A percentile compares a stretch with the other conserved stretches of the same genome.
Conservation (phyloP, 2,888 invertebrate species). For the Folsomia candida region DNA sequence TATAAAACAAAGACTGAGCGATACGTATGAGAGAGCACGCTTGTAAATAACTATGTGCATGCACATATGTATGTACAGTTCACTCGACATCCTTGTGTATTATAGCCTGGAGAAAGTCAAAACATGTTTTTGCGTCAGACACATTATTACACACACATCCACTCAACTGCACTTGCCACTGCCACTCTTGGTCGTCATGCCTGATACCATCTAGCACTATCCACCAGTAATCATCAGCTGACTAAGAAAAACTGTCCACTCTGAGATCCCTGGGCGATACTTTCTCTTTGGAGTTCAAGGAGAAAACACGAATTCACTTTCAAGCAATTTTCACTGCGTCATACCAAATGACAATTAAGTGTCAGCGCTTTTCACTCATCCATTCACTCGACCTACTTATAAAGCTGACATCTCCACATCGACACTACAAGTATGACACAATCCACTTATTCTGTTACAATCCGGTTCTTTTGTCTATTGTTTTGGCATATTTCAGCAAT, state of each 20-base stretch:
- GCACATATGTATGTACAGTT: background rate
- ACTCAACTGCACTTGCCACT: background rate
- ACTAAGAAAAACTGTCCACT: background rate
- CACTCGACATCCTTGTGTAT: too few relatives aligned
- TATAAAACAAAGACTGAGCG: background rate
- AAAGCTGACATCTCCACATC: constrained; percentile 19
- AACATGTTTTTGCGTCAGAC: background rate
- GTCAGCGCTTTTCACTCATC: too few relatives aligned
- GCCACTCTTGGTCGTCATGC: too few relatives aligned
- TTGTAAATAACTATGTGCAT: background rate
- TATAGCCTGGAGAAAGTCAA: background rate
- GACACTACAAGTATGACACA: constrained; percentile 26
- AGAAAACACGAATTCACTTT: constrained; percentile 44
- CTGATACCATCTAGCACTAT: background rate
- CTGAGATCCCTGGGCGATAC: constrained; percentile 30
- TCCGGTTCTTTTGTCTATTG: too few relatives aligned
- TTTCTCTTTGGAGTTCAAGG: constrained; percentile 11
- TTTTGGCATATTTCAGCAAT: background rate
- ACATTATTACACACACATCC: background rate
- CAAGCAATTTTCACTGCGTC: constrained; percentile 41
- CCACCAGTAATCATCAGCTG: background rate
- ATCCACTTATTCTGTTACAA: constrained; percentile 23
- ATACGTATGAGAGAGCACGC: background rate
- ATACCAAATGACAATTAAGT: constrained; percentile 45
- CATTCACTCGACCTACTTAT: too few relatives aligned